phyloP scores from a whole-genome alignment of 2,797 vertebrate species.

The Gobionotothen gibberifrons region DNA sequence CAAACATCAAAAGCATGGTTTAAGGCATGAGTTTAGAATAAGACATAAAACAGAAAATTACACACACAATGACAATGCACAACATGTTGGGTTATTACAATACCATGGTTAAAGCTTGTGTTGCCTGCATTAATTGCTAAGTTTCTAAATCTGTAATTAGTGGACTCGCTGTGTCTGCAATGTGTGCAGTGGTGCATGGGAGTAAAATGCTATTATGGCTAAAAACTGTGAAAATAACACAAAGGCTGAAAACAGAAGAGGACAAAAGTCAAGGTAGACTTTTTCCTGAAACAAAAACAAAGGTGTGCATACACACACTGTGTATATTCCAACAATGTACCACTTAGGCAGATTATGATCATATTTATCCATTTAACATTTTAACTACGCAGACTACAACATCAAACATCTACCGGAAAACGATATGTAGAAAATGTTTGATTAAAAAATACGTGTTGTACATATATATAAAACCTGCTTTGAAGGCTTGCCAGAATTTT shows the following conservation, averaged over 20 bases:
- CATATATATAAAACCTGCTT: conserved; percentile 18
- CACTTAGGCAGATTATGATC: neutral
- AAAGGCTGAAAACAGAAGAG: neutral
- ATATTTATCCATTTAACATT: conserved; percentile 7
- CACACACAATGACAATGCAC: neutral
- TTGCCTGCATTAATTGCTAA: neutral
- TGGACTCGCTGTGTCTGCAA: neutral
- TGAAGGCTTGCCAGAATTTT: conserved; percentile 20
- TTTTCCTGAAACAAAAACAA: neutral
- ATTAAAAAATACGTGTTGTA: conserved; percentile 6
- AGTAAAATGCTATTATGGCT: conserved; percentile 18
- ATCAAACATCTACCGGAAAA: conserved; percentile 16
- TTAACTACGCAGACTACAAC: neutral
- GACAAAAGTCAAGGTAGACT: neutral
- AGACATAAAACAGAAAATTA: conserved; percentile 7
- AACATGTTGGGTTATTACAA: conserved; percentile 6
- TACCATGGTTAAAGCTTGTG: conserved; percentile 6
- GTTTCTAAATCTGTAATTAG: conserved; percentile 17
- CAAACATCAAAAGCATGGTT: neutral
- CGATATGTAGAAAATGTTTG: conserved; percentile 22
- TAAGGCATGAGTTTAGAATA: neutral
- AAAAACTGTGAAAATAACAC: conserved; percentile 19
- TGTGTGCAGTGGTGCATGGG: conserved; percentile 12
- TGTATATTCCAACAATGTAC: neutral
- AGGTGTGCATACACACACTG: neutral